A percentile compares a stretch with the other conserved stretches of the same genome.
Conservation (phyloP, 2,113 vertebrate species). For the Nymphicus hollandicus region DNA sequence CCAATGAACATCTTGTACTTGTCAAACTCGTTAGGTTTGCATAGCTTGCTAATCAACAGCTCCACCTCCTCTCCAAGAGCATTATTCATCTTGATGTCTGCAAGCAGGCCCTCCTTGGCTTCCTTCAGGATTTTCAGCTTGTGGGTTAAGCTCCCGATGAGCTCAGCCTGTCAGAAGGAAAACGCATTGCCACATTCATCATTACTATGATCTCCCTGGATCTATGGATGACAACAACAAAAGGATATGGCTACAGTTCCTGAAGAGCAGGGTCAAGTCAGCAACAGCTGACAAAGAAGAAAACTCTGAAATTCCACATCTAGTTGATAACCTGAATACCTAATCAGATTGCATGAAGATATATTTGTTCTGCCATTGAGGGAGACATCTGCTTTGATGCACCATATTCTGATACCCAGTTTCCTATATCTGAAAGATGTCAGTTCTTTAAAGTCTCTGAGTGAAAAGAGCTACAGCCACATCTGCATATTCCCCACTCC, state of each 20-base stretch:
- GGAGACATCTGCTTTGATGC: not conserved
- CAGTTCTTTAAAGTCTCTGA: not conserved
- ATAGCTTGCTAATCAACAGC: slow-evolving; percentile 78
- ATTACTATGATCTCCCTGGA: not conserved
- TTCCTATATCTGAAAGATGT: not conserved
- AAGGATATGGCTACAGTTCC: not conserved
- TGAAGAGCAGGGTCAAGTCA: not conserved
- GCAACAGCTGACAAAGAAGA: not conserved
- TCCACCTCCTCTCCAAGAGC: slow-evolving; percentile 81
- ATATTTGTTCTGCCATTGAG: not conserved
- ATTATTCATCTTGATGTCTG: slow-evolving; percentile 82
- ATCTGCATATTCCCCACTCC: not conserved
- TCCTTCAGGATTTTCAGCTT: slow-evolving; percentile 80
- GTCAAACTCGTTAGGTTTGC: slow-evolving; percentile 90
- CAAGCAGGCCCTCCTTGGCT: slow-evolving; percentile 82
- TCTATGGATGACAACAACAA: not conserved
- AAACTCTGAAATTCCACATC: not conserved
- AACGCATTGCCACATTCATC: not conserved
- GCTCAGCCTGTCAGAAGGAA: slow-evolving; percentile 78
- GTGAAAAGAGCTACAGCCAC: not conserved
- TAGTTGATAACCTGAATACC: not conserved
- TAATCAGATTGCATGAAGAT: not conserved
- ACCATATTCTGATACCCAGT: not conserved
- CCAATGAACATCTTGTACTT: slow-evolving; percentile 97
- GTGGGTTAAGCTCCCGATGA: slow-evolving; percentile 83